These are phyloP conservation scores for Emydocephalus ijimae DNA, from an alignment of 2,113 vertebrate species.

Conservation along the genomic window DNA sequence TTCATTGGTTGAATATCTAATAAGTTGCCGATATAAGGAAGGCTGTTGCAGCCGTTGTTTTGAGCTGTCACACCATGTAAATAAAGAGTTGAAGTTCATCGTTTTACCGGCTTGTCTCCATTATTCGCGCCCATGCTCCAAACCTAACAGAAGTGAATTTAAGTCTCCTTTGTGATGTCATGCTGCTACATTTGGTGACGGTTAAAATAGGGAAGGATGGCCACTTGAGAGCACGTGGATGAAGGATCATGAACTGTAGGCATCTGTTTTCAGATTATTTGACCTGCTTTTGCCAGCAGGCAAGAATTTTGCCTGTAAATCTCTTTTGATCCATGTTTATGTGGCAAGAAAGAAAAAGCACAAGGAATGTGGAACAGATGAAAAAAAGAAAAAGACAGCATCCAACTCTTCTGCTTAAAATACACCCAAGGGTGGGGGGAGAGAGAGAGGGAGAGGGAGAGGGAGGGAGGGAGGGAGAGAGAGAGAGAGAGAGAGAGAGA, in stretches of 20 bases:
- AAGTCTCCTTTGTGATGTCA: background rate
- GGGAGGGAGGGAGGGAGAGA: no score
- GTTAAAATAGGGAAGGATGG: background rate
- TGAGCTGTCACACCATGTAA: no score
- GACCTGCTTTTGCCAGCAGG: conserved; percentile 55
- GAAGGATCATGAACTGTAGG: conserved; percentile 30
- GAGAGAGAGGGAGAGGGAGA: background rate
- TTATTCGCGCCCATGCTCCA: no score
- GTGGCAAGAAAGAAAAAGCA: conserved; percentile 43
- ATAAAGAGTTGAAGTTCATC: no score
- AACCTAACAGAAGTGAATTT: no score
- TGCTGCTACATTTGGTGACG: background rate
- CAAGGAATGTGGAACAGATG: background rate
- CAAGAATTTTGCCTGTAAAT: conserved; percentile 55
- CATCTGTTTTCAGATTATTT: conserved; percentile 54
- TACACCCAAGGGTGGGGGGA: conserved; percentile 5
- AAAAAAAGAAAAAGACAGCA: background rate
- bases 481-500: no score
- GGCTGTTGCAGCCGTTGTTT: no score
- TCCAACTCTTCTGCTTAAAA: conserved; percentile 27
- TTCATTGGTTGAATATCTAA: no score
- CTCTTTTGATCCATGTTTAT: conserved; percentile 51
- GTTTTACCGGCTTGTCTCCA: no score
- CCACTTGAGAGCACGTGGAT: background rate
- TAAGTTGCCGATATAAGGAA: no score